These are phyloP conservation scores for Phacellophora camtschatica DNA, from an alignment of 30 jellyfish, hydroid and myxozoan genomes.

Conservation along the genomic window DNA sequence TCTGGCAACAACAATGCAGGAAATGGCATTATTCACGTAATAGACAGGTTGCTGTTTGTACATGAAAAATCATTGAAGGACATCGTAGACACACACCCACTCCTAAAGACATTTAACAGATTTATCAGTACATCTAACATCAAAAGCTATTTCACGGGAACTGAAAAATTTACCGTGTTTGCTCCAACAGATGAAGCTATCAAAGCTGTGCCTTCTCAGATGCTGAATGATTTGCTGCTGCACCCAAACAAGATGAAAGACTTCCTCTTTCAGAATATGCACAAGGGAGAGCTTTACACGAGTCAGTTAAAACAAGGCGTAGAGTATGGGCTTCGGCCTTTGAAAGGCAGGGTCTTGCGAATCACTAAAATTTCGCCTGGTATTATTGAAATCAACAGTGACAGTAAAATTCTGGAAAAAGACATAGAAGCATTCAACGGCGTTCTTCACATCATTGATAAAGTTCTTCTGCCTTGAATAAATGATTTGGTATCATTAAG, in stretches of 20 bases:
- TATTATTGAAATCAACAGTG: conserved; percentile 10
- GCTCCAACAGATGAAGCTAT: conserved; percentile 73
- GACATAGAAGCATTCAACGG: conserved; percentile 52
- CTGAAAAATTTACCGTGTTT: conserved; percentile 46
- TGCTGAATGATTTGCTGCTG: conserved; percentile 13
- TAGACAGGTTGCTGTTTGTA: conserved; percentile 12
- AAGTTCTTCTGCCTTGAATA: conserved; percentile 42
- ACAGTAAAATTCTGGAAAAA: background rate
- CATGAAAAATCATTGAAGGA: conserved; percentile 29
- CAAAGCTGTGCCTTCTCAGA: conserved; percentile 4
- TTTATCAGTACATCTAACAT: conserved; percentile 12
- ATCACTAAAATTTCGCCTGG: background rate
- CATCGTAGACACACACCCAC: conserved; percentile 23
- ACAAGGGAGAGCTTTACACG: conserved; percentile 40
- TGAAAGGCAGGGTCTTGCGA: conserved; percentile 27
- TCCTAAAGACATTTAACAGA: conserved; percentile 12
- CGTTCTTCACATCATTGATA: conserved; percentile 59
- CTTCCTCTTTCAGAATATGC: conserved; percentile 32
- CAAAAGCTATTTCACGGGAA: conserved; percentile 17
- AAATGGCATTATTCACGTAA: conserved; percentile 48
- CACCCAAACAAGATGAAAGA: conserved; percentile 3
- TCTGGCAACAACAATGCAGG: conserved; percentile 54
- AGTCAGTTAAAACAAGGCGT: background rate
- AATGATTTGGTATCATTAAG: too few relatives aligned
- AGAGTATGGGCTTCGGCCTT: conserved; percentile 46